These are phyloP conservation scores for Corythaeola cristata DNA, from an alignment of 2,113 vertebrate species.

Conservation along the genomic window DNA sequence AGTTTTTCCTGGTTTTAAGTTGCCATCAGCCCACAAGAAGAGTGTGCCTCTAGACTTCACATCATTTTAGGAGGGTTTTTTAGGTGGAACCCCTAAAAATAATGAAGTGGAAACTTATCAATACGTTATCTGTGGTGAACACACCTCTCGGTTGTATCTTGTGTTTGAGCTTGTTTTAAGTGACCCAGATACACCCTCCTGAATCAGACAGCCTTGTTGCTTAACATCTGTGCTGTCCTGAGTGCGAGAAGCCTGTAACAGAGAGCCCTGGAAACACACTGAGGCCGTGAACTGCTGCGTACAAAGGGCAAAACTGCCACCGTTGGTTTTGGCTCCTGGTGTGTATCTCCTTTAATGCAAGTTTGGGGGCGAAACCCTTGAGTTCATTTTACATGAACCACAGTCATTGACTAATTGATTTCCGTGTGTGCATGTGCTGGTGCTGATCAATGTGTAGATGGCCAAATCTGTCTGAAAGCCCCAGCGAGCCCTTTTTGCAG, in stretches of 20 bases:
- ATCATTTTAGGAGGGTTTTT: not conserved
- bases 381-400: not conserved
- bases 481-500: not conserved
- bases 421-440: accelerated
- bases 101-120: not conserved
- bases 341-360: not conserved
- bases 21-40: not conserved
- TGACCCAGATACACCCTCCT: not conserved
- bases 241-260: not conserved
- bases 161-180: not conserved
- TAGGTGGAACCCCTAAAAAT: not conserved
- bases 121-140: not conserved
- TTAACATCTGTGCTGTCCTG: not conserved
- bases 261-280: not conserved
- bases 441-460: not conserved
- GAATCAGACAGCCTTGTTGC: not conserved
- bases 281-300: no score
- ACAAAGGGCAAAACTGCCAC: not conserved
- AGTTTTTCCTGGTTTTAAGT: not conserved
- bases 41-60: not conserved
- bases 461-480: not conserved
- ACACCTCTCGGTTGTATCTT: not conserved
- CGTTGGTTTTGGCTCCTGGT: not conserved
- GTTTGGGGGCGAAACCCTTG: not conserved
- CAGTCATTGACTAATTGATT: not conserved